Base-by-base conservation (phyloP, 2,113 vertebrate genomes). In the Eulemur macaco region DNA sequence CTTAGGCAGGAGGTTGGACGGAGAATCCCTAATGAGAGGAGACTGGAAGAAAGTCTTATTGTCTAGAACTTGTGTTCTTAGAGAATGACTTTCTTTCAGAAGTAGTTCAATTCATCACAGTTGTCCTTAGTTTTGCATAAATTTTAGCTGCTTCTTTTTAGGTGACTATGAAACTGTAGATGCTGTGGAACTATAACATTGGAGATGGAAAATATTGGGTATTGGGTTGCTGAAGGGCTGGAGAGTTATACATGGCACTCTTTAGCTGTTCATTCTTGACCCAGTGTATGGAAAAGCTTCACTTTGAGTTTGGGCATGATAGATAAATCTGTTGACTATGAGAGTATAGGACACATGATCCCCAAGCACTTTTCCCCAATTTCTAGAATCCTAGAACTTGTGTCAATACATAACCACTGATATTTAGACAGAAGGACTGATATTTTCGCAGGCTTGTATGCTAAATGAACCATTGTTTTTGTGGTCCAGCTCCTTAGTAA, bases 21-120 rank as follows among this genome's bases (percentile, higher is more conserved):
- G 15, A 21, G 42, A 63, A 29, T n/a, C 56, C 69, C 50, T 54
- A 76, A 47, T 31, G 25, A 96, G 39, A 84, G 21, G 56, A 87
- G 47, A 63, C 42, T 47, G 9, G 54, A 42, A 31, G 45, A 37
- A 29, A 27, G 25, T 37, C 45, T 81, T 27, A 39, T 27, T 39
- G 12, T n/a, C 34, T 81, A 60, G 45, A 80, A 37, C 64, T 50
- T 90, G 37, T 69, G 14, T 37, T 91, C 45, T 85, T 63, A 21
- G 77, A 91, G 86, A 88, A 78, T 76, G 42, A 60, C 17, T 89
- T 95, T 20, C 52, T 91, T 60, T 93, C 56, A 96, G 66, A 85
- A 60, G 25, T 13, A 76, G 54, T 86, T 69, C 20, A 31, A 23
- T 82, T 93, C 31, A 78, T 91, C 11, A 8, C 56, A 56, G 2